These are phyloP conservation scores for Habroteleia sp. DNA, from an alignment of 2,888 invertebrate genomes.

Conservation along the genomic window DNA sequence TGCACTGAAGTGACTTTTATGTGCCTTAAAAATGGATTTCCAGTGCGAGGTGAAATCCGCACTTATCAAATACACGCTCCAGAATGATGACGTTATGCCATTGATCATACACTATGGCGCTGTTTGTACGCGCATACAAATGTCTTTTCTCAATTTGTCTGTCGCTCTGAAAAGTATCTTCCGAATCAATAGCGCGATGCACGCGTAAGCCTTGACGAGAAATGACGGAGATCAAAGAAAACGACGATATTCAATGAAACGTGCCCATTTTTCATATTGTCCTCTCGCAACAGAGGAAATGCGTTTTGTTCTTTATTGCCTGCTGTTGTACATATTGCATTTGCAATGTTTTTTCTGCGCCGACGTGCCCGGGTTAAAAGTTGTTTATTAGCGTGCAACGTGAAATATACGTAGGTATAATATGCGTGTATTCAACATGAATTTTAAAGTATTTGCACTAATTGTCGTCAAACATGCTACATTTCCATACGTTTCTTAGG, in stretches of 20 bases:
- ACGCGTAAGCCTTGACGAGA: conserved; percentile 12
- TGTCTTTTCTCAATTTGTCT: conserved; percentile 50
- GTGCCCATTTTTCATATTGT: conserved; percentile 41
- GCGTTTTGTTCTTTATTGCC: conserved; percentile 28
- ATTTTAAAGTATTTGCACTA: too few relatives aligned
- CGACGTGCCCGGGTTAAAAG: too few relatives aligned
- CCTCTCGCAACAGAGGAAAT: conserved; percentile 1
- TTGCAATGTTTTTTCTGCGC: too few relatives aligned
- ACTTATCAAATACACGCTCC: conserved; percentile 38
- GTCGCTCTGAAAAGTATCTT: conserved; percentile 34
- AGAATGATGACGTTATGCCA: conserved; percentile 29
- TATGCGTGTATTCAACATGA: too few relatives aligned
- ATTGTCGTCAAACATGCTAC: too few relatives aligned
- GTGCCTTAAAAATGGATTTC: conserved; percentile 36
- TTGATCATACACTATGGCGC: conserved; percentile 34
- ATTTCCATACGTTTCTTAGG: too few relatives aligned
- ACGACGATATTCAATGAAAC: conserved; percentile 51
- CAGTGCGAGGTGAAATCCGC: conserved; percentile 35
- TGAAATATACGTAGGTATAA: too few relatives aligned
- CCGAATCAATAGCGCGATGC: conserved; percentile 51
- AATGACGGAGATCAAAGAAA: conserved; percentile 39
- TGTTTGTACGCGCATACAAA: conserved; percentile 29
- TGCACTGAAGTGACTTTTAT: conserved; percentile 20
- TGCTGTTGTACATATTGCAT: conserved; percentile 30
- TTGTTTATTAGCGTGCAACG: conserved; percentile 38